phyloP scores from a whole-genome alignment of 2,113 vertebrate species.

The Paedocypris sp. region DNA sequence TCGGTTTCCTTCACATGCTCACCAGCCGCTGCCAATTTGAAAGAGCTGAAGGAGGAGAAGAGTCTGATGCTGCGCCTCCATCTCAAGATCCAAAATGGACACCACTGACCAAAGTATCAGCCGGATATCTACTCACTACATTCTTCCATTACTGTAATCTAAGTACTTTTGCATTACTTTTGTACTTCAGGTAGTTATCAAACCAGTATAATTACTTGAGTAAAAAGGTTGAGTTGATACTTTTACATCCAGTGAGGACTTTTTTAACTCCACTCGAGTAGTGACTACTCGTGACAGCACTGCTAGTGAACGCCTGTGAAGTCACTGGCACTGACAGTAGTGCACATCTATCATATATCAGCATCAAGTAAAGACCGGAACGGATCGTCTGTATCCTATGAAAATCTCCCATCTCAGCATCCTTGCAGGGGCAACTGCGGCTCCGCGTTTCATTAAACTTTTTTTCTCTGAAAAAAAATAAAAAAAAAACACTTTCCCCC shows the following conservation, averaged over 20 bases:
- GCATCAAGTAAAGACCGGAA: not conserved
- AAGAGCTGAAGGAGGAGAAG: not conserved
- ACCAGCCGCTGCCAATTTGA: not conserved
- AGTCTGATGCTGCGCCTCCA: constrained; percentile 10
- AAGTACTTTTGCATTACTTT: too few relatives aligned
- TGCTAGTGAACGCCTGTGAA: too few relatives aligned
- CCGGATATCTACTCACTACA: too few relatives aligned
- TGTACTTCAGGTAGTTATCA: too few relatives aligned
- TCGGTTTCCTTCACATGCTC: constrained; percentile 5
- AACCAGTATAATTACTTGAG: too few relatives aligned
- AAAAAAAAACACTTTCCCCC: constrained; percentile 22
- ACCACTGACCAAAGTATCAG: not conserved
- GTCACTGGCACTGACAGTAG: too few relatives aligned
- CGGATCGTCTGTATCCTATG: not conserved
- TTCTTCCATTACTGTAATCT: too few relatives aligned
- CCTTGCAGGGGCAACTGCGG: constrained; percentile 10
- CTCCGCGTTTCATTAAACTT: constrained; percentile 28
- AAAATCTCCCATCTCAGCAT: constrained; percentile 14
- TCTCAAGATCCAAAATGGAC: constrained; percentile 29
- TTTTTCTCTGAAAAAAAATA: constrained; percentile 33
- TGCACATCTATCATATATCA: too few relatives aligned
- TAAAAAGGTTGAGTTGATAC: too few relatives aligned
- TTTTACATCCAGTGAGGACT: not conserved
- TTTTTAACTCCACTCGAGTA: too few relatives aligned
- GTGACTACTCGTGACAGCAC: too few relatives aligned